Evolutionary conservation across 2,113 vertebrate genomes (phyloP).

Genomic region (Chinchilla lanigera): DNA sequence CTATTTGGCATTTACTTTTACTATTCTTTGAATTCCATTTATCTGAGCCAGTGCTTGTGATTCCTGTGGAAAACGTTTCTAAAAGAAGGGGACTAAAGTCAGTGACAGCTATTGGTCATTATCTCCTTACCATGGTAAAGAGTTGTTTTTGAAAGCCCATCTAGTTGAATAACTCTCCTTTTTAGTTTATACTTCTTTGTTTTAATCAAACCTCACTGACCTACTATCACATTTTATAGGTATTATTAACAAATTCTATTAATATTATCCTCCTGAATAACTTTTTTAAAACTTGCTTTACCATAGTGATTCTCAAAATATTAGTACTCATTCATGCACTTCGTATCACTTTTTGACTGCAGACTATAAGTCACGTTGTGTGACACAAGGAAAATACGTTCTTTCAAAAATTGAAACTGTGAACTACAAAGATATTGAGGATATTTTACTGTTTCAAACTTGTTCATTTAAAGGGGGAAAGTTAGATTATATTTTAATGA

Average conservation of each 20-base stretch:
- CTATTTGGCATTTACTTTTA: neutral
- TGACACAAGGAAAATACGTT: neutral
- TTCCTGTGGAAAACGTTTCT: neutral
- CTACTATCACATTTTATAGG: neutral
- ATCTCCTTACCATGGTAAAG: neutral
- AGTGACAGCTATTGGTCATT: conserved; percentile 8
- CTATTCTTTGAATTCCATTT: conserved; percentile 5
- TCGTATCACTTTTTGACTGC: neutral
- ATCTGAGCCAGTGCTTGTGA: neutral
- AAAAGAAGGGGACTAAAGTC: neutral
- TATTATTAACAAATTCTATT: neutral
- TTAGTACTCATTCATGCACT: neutral
- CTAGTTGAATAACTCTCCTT: conserved; percentile 11
- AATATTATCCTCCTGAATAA: neutral
- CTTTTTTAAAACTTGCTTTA: neutral
- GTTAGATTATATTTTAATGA: neutral
- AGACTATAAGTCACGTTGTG: neutral
- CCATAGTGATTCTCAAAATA: conserved; percentile 8
- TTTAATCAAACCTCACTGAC: neutral
- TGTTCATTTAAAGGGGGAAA: neutral
- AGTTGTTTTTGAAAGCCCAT: conserved; percentile 12
- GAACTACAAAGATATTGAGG: neutral
- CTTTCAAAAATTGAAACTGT: neutral
- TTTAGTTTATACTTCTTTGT: neutral
- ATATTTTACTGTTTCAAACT: neutral